Evolutionary conservation across 2,888 invertebrate species (phyloP), one percentile per base, ranked within the genome.

Genomic region (Cheilosia impressa): DNA sequence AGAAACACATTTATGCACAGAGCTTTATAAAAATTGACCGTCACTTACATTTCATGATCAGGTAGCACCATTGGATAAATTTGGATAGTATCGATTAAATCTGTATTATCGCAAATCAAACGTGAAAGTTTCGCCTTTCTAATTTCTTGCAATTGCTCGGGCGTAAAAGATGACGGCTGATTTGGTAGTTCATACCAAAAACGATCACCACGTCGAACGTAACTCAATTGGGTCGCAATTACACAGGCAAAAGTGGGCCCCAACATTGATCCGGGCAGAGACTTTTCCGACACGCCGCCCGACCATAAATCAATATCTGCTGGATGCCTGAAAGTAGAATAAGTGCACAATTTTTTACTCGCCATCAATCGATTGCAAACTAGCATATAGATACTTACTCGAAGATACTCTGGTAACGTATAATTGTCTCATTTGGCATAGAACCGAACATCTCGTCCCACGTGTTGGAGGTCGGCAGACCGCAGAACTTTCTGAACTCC

Each of bases 101-200:
- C 98, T 0, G 97, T 97, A 91, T 98, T 98, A 91, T 98, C 98
- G 91, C 98, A 98, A 88, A 98, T 96, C 65, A 98, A 93, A 84
- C 97, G 94, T 0, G 97, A 95, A 7, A 98, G 93, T 89, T 96
- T 95, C 0, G 95, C 93, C 92, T 98, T 97, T 58, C 96, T 94
- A 80, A 98, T 94, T 93, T 98, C 97, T 87, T 94, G 94, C 47
- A 98, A 93, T 93, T 98, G 98, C 89, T 97, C 97, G 88, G 95
- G 95, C 4, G 97, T 96, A 92, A 98, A 98, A 0, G 97, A 96
- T 41, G 98, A 97, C 0, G 98, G 98, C 92, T 97, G 97, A 91
- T 97, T 96, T 27, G 97, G 96, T 73, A 98, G 93, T 92, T 98
- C 98, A 90, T 97, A 98, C 98, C 98, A 98, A 92, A 98, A 98